These are phyloP conservation scores for Cranoglanis bouderius DNA, from an alignment of 2,113 vertebrate genomes.

Conservation along the genomic window DNA sequence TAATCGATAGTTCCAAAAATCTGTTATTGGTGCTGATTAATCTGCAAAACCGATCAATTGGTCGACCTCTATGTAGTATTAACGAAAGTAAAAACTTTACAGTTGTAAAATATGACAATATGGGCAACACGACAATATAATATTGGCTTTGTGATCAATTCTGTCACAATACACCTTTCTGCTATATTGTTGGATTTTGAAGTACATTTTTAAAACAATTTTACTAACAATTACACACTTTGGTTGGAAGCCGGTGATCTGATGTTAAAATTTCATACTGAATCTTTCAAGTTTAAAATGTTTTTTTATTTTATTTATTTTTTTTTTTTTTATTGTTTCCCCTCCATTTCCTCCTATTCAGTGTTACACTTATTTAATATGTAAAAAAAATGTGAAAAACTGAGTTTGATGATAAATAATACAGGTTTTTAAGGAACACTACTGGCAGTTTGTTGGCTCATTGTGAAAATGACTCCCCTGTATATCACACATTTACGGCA, in stretches of 20 bases:
- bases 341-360: not conserved
- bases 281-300: not conserved
- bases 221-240: not conserved
- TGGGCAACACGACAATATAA: not conserved
- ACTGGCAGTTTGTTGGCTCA: not conserved
- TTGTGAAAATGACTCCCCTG: not conserved
- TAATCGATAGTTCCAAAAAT: too few species aligned
- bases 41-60: too few species aligned
- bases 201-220: not conserved
- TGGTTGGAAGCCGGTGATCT: not conserved
- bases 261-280: not conserved
- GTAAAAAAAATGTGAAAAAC: too few species aligned
- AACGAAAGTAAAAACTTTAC: not conserved
- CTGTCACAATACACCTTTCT: not conserved
- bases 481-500: not conserved
- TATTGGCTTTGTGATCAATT: not conserved
- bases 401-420: not conserved
- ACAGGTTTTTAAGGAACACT: not conserved
- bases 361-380: not conserved
- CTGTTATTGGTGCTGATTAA: too few species aligned
- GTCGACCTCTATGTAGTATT: too few species aligned
- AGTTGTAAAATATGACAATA: not conserved
- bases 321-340: not conserved
- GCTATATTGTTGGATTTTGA: not conserved
- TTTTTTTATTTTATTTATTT: too few species aligned